Base-by-base conservation (phyloP, 2,797 vertebrate genomes). In the Scleropages formosus region DNA sequence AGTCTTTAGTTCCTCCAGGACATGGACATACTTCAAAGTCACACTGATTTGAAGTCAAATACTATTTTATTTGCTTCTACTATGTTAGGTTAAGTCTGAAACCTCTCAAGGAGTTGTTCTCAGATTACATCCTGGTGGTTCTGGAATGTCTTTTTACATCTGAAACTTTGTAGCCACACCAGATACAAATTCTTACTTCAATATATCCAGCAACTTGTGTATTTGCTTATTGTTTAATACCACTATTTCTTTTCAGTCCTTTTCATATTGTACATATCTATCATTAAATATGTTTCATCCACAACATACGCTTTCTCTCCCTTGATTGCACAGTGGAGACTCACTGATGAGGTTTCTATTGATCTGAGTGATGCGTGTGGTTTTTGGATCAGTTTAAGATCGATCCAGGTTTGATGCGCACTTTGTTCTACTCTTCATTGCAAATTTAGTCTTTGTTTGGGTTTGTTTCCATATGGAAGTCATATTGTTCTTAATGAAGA, bases 381-480 rank as follows among this genome's bases (percentile, higher is more conserved):
- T 65, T 51, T 67, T 59, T 67, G 63, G 51, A 74, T 62, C 46
- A 27, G 31, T 75, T 67, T 68, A 75, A 66, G 59, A 67, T 68
- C 20, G 63, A 68, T 67, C 22, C n/a, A 46, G 8, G 16, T 75
- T 59, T 75, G 74, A 49, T 44, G 22, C 24, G 4, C 49, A 26
- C 46, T 27, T 39, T 62, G 13, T 49, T 24, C 22, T 27, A 22
- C 44, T 58, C 51, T 26, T 71, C 62, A 49, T 62, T 53, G 60
- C 64, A 22, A 49, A 64, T 51, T 49, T 64, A 51, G 51, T 58
- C n/a, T 16, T 71, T 12, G 53, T 56, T 56, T 10, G 26, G 51
- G 71, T 71, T 58, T 71, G 16, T 22, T 26, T 56, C 27, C 27
- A 71, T 58, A 16, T 22, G 26, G 69, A 59, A 71, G 51, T 71